Evolutionary conservation across 2,888 invertebrate species (phyloP).

Genomic region (Trachelus stipa): DNA sequence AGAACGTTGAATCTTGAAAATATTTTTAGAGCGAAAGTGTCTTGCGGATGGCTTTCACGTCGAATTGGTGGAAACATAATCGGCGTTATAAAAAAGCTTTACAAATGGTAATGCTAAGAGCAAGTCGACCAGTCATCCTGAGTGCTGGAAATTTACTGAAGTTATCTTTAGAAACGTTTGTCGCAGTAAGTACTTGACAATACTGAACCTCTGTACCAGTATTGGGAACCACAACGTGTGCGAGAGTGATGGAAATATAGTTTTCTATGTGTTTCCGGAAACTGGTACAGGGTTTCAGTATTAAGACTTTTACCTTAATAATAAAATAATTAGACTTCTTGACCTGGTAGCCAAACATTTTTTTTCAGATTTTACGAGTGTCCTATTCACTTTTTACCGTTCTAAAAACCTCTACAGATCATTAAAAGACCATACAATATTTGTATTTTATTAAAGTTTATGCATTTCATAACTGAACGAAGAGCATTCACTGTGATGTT

Average conservation of each 20-base stretch:
- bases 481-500: too few species aligned
- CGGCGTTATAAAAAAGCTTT: slow-evolving; percentile 40
- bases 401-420: slow-evolving; percentile 38
- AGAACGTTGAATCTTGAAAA: background rate
- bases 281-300: too few species aligned
- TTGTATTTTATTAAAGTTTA: too few species aligned
- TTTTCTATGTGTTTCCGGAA: too few species aligned
- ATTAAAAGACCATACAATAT: slow-evolving; percentile 2
- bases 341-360: too few species aligned
- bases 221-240: too few species aligned
- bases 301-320: too few species aligned
- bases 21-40: slow-evolving; percentile 44
- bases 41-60: slow-evolving; percentile 38
- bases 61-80: slow-evolving; percentile 48
- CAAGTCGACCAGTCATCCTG: slow-evolving; percentile 40
- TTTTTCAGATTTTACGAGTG: slow-evolving; percentile 47
- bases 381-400: slow-evolving; percentile 55
- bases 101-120: slow-evolving; percentile 44
- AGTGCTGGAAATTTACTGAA: slow-evolving; percentile 45
- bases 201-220: too few species aligned
- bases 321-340: too few species aligned
- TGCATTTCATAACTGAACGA: too few species aligned
- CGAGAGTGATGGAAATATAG: too few species aligned
- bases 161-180: slow-evolving; percentile 48
- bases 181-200: slow-evolving; percentile 36